Evolutionary conservation across 2,797 vertebrate genomes (phyloP), one percentile per base, ranked within the genome.

Genomic region (Sebastes hubbsi): DNA sequence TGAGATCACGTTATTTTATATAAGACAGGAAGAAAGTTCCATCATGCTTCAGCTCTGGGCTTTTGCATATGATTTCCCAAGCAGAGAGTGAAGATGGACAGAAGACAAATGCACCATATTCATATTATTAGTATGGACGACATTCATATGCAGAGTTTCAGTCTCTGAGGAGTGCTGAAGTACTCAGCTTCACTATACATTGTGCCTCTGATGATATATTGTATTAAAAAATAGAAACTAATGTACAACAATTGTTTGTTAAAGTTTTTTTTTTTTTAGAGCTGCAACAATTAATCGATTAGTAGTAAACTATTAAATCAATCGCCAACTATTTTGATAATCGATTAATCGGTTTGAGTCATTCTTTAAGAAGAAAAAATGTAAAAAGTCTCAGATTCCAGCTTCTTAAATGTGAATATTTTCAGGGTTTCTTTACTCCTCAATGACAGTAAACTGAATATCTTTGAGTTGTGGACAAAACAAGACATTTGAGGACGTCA

Each of bases 31-130:
- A 38, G 58, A 71, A 76, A 58, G 72, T 30, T 29, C 6, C 16
- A 13, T 49, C 42, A 25, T 29, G 36, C 36, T 64, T 75, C 58
- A 58, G 64, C 62, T 73, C 18, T 59, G 30, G 54, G 58, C 22
- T 79, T 77, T 71, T 69, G 38, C 34, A 82, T 67, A 66, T 70
- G 8, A 83, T 82, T 84, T 78, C 62, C 38, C 16, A 69, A 77
- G 74, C 63, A 72, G 67, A 79, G 65, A 38, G 58, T 77, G 62
- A 81, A 62, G 78, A 84, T 64, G 36, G 42, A 77, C 59, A 46
- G 61, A 72, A 24, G 63, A 68, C 32, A 74, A 24, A 77, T 8
- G 70, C 18, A 3, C 22, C 72, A 68, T 80, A 78, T 75, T 80
- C 70, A 72, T 38, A 63, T 69, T 65, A 72, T 84, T 78, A 81